Conservation (phyloP, 2,113 vertebrate species). For the Rhabdornis inornatus region DNA sequence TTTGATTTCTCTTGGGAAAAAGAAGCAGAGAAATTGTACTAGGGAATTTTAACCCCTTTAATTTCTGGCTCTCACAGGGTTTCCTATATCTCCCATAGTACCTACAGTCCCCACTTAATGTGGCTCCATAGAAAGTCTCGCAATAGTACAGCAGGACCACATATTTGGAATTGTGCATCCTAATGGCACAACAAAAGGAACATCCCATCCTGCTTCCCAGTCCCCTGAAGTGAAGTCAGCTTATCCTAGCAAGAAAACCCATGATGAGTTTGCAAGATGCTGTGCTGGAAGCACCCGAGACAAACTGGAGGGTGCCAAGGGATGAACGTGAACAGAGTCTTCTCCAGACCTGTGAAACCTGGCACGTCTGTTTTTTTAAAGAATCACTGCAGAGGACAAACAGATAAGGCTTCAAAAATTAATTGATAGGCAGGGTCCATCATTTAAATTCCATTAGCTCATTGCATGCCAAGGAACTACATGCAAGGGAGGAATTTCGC, state of each 20-base stretch:
- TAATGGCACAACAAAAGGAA: not conserved
- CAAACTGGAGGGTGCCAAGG: not conserved
- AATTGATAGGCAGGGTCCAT: not conserved
- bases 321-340: not conserved
- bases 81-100: not conserved
- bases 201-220: fast-evolving
- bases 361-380: not conserved
- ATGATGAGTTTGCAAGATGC: not conserved
- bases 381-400: not conserved
- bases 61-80: not conserved
- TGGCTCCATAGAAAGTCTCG: not conserved
- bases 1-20: not conserved
- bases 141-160: fast-evolving
- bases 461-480: not conserved
- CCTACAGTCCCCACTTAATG: not conserved
- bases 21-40: not conserved
- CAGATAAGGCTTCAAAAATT: not conserved
- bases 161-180: fast-evolving
- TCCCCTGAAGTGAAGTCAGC: not conserved
- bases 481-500: not conserved
- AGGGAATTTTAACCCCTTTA: not conserved
- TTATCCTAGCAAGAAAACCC: not conserved
- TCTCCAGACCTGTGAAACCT: not conserved
- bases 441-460: not conserved
- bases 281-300: not conserved